Percentiles rank a stretch among this genome's conserved stretches.
Conservation (phyloP, 2,888 invertebrate species). For the Elysia crispata region DNA sequence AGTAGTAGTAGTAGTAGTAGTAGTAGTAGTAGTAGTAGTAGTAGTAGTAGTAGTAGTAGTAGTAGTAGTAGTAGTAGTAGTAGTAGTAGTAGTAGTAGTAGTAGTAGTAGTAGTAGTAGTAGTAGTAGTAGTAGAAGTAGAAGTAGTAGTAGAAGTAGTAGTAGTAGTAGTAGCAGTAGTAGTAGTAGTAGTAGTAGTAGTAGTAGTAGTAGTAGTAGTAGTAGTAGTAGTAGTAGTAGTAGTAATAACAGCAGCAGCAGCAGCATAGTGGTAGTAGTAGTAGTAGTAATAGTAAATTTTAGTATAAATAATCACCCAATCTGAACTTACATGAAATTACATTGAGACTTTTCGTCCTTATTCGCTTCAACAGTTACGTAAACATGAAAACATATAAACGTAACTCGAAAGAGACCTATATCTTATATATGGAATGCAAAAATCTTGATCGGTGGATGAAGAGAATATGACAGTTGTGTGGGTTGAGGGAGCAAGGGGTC, state of each 20-base stretch:
- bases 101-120: conserved; percentile 9
- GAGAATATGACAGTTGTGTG: too few species aligned
- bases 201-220: conserved; percentile 9
- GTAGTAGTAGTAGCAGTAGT: conserved; percentile 1
- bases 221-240: conserved; percentile 9
- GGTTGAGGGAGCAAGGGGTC: too few species aligned
- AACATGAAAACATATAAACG: neutral
- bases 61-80: conserved; percentile 4
- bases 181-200: conserved; percentile 1
- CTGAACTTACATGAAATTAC: too few species aligned
- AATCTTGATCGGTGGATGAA: too few species aligned
- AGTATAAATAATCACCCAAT: too few species aligned
- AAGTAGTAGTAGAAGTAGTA: conserved; percentile 1
- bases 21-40: conserved; percentile 9
- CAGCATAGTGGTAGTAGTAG: too few species aligned
- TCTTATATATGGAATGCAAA: too few species aligned
- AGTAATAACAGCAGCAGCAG: neutral
- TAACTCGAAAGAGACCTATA: neutral
- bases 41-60: conserved; percentile 4
- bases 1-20: conserved; percentile 9
- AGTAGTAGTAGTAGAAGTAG: conserved; percentile 9
- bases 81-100: conserved; percentile 9
- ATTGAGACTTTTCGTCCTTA: too few species aligned
- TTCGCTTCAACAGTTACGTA: neutral
- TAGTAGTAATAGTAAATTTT: too few species aligned